These are phyloP conservation scores for Meloidogyne chitwoodi DNA, from an alignment of 1,140 invertebrate species.

Conservation along the genomic window DNA sequence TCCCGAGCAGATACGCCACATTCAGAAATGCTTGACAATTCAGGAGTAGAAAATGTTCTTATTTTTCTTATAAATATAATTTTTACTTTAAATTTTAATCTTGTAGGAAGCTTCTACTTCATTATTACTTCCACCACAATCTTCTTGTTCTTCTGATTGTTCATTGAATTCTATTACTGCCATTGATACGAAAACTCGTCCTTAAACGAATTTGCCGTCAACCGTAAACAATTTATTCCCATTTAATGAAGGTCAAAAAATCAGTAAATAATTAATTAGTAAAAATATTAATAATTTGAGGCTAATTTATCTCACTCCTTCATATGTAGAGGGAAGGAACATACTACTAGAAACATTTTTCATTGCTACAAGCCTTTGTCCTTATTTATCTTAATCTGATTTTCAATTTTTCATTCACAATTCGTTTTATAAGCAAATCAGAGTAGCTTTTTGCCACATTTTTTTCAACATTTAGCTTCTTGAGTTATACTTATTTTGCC, in stretches of 20 bases:
- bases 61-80: neutral
- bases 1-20: conserved; percentile 29
- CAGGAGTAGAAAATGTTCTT: conserved; percentile 20
- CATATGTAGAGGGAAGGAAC: too few species aligned
- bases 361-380: too few species aligned
- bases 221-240: neutral
- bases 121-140: neutral
- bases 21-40: conserved; percentile 11
- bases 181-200: neutral
- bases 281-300: neutral
- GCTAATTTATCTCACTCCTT: too few species aligned
- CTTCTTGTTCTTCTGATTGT: neutral
- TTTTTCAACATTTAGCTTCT: too few species aligned
- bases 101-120: neutral
- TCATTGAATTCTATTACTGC: neutral
- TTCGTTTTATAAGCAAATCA: too few species aligned
- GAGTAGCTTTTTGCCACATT: too few species aligned
- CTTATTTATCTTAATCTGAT: too few species aligned
- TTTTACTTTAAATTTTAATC: neutral
- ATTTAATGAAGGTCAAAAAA: neutral
- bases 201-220: neutral
- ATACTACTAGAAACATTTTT: too few species aligned
- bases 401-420: neutral
- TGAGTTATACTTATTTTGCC: too few species aligned
- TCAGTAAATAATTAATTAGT: neutral